phyloP scores from a whole-genome alignment of 2,888 invertebrate genomes.

The Xestoiulus laeticollis region DNA sequence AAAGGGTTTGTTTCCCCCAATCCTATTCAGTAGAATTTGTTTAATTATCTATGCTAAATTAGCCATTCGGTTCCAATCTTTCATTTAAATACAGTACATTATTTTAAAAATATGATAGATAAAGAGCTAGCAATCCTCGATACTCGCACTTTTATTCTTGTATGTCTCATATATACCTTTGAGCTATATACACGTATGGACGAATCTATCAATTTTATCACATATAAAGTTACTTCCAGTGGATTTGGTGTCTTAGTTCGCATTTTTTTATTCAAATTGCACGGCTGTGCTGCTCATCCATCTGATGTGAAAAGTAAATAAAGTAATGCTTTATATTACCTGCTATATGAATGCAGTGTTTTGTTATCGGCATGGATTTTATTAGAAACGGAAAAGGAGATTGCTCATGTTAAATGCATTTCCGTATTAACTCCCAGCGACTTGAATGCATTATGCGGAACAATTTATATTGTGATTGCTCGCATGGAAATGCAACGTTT shows the following conservation, averaged over 20 bases:
- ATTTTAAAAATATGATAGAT: background rate
- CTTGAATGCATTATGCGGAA: conserved; percentile 26
- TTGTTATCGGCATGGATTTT: conserved; percentile 7
- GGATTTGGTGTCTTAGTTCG: background rate
- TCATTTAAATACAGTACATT: background rate
- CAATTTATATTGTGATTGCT: conserved; percentile 26
- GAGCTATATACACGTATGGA: background rate
- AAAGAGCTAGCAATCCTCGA: background rate
- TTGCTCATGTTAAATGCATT: conserved; percentile 20
- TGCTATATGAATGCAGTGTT: conserved; percentile 20
- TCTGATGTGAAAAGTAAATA: conserved; percentile 26
- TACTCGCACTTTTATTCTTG: background rate
- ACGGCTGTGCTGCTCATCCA: background rate
- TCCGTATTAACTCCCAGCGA: conserved; percentile 20
- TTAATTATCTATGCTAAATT: background rate
- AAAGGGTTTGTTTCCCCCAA: background rate
- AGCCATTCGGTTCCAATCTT: background rate
- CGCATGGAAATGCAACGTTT: background rate
- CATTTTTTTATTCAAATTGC: conserved; percentile 19
- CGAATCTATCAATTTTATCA: background rate
- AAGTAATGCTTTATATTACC: conserved; percentile 26
- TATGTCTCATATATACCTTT: background rate
- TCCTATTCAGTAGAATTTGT: background rate
- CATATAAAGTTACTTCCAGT: background rate
- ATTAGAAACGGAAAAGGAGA: conserved; percentile 26